Percentiles rank a stretch among this genome's conserved stretches.
phyloP scores from a whole-genome alignment of 2,888 invertebrate genomes.

The Catonia carolina region DNA sequence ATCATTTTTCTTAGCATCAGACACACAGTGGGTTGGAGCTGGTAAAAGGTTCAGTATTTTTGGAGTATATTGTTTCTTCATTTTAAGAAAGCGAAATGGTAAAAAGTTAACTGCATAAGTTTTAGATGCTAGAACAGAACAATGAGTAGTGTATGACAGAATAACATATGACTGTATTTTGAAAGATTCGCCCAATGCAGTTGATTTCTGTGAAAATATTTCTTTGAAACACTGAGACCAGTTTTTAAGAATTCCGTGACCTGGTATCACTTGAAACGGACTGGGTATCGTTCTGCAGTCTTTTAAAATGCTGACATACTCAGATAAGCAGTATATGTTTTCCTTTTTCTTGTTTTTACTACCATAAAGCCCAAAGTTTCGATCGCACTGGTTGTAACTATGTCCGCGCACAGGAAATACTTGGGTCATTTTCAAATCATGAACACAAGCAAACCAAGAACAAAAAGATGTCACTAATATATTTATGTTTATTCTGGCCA shows the following conservation, averaged over 20 bases:
- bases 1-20: conserved; percentile 1
- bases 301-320: conserved; percentile 2
- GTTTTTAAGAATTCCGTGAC: neutral
- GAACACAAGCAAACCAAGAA: conserved; percentile 1
- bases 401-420: neutral
- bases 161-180: conserved; percentile 1
- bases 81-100: neutral
- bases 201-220: neutral
- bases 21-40: neutral
- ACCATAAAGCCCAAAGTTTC: conserved; percentile 1
- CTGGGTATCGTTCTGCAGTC: neutral
- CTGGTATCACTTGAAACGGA: neutral
- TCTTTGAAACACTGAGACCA: conserved; percentile 1
- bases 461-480: conserved; percentile 4
- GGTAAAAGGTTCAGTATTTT: conserved; percentile 1
- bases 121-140: conserved; percentile 4
- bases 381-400: conserved; percentile 4
- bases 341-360: conserved; percentile 1
- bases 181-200: neutral
- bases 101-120: neutral
- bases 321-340: conserved; percentile 2
- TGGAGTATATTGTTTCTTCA: neutral
- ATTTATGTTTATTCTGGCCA: conserved; percentile 2
- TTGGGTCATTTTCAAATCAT: conserved; percentile 3
- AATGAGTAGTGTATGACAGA: neutral